Base-by-base conservation (phyloP, 30 jellyfish, hydroid and myxozoan genomes). In the Chironex yamaguchii region DNA sequence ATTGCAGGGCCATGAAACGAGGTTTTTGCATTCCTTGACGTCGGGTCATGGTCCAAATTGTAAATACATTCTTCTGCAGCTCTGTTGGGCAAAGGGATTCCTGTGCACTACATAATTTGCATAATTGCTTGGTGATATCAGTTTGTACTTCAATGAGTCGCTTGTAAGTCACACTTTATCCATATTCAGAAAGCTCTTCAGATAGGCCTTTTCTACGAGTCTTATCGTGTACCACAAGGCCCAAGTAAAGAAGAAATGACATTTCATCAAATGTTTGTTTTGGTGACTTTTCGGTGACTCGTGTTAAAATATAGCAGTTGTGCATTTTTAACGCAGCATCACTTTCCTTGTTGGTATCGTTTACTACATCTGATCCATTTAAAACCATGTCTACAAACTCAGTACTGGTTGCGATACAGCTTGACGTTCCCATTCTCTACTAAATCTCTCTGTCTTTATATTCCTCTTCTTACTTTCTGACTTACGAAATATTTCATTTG, bases 161-260 rank as follows among this genome's bases (percentile, higher is more conserved):
- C 17, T 76, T 71, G 85, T 62, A 79, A 42, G 90, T 54, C 65
- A 79, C 85, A 23, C 72, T 29, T 27, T 13, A 35, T 33, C 85
- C 90, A 23, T 29, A 35, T 4, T 79, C 28, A 2, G 83, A 42
- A 29, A 79, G 83, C 66, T 49, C 25, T 21, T 32, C 1, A 3
- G 33, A 52, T 35, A 79, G 82, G 1, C 71, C 72, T 36, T 58
- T 77, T 34, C 53, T 77, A 31, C 89, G 25, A n/a, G 90, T 79
- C 64, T 79, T 79, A 1, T 82, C 35, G 31, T 33, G 85, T 24
- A 63, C 34, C 90, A 79, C 63, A 23, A 79, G 69, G 22, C 85
- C 90, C 12, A 62, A 34, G 50, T 62, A 62, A 20, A 79, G 71
- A 49, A 77, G 90, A 36, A 79, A 64, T 29, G 90, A 77, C n/a